Evolutionary conservation across 1,140 invertebrate species (phyloP).

Genomic region (Sinella curviseta): DNA sequence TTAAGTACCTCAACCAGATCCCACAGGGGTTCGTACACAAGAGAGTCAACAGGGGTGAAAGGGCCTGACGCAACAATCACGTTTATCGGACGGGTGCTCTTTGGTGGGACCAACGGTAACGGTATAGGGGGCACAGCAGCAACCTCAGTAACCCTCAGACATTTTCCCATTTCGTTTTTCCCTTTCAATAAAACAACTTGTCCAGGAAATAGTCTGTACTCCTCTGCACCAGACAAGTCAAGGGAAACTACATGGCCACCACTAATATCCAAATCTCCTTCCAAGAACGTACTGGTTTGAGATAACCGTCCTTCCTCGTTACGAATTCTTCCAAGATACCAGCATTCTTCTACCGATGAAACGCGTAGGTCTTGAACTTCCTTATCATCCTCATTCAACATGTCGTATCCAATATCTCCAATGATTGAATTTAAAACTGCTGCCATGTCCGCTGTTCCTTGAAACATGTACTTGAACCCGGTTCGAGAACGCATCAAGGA

Average conservation of each 20-base stretch:
- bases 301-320: slow-evolving; percentile 74
- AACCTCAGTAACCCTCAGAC: slow-evolving; percentile 68
- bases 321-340: slow-evolving; percentile 66
- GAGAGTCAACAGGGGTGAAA: slow-evolving; percentile 72
- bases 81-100: slow-evolving; percentile 60
- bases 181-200: slow-evolving; percentile 77
- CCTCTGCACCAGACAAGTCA: slow-evolving; percentile 64
- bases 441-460: slow-evolving; percentile 58
- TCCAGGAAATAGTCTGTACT: slow-evolving; percentile 79
- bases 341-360: slow-evolving; percentile 27
- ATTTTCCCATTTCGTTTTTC: slow-evolving; percentile 67
- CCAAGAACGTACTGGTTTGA: slow-evolving; percentile 66
- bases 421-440: slow-evolving; percentile 57
- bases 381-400: slow-evolving; percentile 4
- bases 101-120: slow-evolving; percentile 11
- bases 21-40: slow-evolving; percentile 76
- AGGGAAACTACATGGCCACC: slow-evolving; percentile 57
- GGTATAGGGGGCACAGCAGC: slow-evolving; percentile 54
- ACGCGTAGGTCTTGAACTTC: slow-evolving; percentile 25
- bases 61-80: slow-evolving; percentile 79
- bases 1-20: slow-evolving; percentile 70
- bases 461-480: slow-evolving; percentile 59
- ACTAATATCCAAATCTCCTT: slow-evolving; percentile 54
- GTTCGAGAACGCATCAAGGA: background rate
- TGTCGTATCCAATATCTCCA: slow-evolving; percentile 53